These are phyloP conservation scores for Metallyticus violacea DNA, from an alignment of 2,888 invertebrate genomes.

Conservation along the genomic window DNA sequence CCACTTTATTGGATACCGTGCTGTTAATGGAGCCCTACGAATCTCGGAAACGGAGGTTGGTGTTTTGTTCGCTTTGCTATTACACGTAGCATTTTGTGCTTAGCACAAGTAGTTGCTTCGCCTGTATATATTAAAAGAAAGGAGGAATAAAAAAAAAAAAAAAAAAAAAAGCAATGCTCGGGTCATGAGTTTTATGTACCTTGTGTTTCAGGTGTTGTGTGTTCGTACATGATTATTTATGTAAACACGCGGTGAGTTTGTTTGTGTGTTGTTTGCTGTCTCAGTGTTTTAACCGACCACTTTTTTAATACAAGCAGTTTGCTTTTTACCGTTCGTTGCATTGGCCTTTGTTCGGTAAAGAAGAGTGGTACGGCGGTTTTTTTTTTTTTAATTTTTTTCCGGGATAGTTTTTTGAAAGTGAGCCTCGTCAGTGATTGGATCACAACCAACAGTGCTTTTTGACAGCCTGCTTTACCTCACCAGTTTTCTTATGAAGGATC, in stretches of 20 bases:
- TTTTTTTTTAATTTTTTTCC: neutral
- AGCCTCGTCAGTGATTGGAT: neutral
- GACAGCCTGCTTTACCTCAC: neutral
- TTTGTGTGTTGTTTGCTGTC: conserved; percentile 20
- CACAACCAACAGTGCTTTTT: neutral
- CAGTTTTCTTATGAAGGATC: neutral
- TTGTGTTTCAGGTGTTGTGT: conserved; percentile 13
- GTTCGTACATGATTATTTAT: neutral
- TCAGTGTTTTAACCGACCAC: conserved; percentile 16
- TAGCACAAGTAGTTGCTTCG: conserved; percentile 19
- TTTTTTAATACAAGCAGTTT: neutral
- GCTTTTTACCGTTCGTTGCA: neutral
- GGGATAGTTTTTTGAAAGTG: neutral
- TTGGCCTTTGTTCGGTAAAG: conserved; percentile 5
- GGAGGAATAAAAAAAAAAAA: neutral
- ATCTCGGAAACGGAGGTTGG: conserved; percentile 25
- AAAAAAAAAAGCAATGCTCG: neutral
- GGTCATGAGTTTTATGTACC: conserved; percentile 13
- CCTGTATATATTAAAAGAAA: neutral
- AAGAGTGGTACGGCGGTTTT: neutral
- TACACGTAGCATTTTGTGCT: conserved; percentile 10
- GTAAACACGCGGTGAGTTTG: conserved; percentile 20
- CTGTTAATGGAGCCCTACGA: conserved; percentile 21
- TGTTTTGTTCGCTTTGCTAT: conserved; percentile 22
- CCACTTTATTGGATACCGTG: conserved; percentile 20